Conservation (phyloP, 2,113 vertebrate species). For the Trematocara stigmaticum region DNA sequence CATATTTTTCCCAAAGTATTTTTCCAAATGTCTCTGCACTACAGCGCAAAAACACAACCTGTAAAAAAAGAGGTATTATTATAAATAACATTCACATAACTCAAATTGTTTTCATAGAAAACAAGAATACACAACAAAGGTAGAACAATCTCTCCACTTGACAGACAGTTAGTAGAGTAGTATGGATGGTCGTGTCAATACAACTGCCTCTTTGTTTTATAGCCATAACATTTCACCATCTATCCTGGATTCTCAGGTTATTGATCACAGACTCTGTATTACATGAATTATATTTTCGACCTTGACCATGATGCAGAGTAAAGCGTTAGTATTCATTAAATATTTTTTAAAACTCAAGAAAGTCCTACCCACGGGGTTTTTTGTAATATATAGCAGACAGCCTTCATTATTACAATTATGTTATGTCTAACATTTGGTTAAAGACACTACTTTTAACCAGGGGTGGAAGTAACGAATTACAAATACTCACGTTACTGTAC, state of each 20-base stretch:
- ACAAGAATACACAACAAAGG: slow-evolving; percentile 5
- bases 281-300: slow-evolving; percentile 53
- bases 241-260: slow-evolving; percentile 59
- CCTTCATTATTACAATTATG: neutral
- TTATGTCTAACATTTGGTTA: neutral
- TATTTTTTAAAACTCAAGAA: neutral
- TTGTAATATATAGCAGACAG: neutral
- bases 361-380: neutral
- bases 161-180: slow-evolving; percentile 44
- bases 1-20: neutral
- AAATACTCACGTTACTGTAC: no score
- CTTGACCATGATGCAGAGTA: slow-evolving; percentile 18
- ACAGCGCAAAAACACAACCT: neutral
- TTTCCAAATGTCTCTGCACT: neutral
- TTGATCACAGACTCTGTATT: slow-evolving; percentile 63
- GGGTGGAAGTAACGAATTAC: no score
- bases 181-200: slow-evolving; percentile 68
- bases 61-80: neutral
- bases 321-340: slow-evolving; percentile 28
- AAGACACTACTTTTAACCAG: neutral
- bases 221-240: slow-evolving; percentile 61
- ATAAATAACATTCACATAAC: neutral
- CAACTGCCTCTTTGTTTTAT: slow-evolving; percentile 65
- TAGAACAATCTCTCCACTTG: neutral
- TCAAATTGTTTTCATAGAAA: neutral